These are phyloP conservation scores for Pteronura brasiliensis DNA, from an alignment of 2,113 vertebrate genomes.

Conservation along the genomic window DNA sequence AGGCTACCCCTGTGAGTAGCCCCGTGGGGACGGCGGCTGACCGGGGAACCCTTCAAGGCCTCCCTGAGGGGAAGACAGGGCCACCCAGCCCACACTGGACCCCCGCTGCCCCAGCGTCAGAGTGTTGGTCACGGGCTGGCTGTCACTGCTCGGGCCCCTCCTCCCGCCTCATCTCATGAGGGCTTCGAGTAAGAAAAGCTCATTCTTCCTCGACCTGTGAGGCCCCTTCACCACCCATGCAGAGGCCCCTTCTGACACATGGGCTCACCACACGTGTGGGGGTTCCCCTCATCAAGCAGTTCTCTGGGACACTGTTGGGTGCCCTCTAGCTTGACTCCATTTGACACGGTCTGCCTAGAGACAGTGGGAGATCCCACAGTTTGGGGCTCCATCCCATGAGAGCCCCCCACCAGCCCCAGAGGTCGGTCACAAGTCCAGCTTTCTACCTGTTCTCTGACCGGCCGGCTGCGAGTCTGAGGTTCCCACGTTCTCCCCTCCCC, in stretches of 20 bases:
- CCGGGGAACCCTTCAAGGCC: not conserved
- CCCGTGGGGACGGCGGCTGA: fast-evolving
- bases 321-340: not conserved
- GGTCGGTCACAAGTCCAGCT: fast-evolving
- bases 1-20: conserved; percentile 96
- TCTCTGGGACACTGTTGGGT: not conserved
- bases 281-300: fast-evolving
- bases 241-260: not conserved
- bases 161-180: fast-evolving
- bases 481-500: not conserved
- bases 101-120: not conserved
- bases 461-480: not conserved
- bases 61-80: not conserved
- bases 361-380: fast-evolving
- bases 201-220: not conserved
- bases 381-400: not conserved
- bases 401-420: not conserved
- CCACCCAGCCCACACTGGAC: fast-evolving
- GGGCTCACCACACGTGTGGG: not conserved
- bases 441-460: not conserved
- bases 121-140: fast-evolving
- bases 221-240: not conserved
- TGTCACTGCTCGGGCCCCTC: not conserved
- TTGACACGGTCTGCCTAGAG: not conserved
- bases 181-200: not conserved